Evolutionary conservation across 2,113 vertebrate genomes (phyloP).

Genomic region (Morone chrysops): DNA sequence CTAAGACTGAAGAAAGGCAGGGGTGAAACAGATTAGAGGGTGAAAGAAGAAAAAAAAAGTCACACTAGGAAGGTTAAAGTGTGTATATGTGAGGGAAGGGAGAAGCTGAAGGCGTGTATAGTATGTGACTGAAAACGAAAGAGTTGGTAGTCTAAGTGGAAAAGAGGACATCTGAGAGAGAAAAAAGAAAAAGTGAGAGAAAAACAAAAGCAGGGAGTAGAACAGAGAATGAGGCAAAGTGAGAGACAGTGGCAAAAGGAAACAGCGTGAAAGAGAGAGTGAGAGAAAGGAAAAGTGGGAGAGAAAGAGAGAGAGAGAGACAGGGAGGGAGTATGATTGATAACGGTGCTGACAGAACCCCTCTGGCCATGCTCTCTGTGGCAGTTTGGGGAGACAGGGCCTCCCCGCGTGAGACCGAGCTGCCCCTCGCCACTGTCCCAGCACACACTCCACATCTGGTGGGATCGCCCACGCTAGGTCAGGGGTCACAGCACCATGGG

Average conservation of each 20-base stretch:
- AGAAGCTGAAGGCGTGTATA: conserved; percentile 41
- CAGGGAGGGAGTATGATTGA: conserved; percentile 83
- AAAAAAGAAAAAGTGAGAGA: conserved; percentile 59
- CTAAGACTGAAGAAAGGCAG: conserved; percentile 57
- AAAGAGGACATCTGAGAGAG: conserved; percentile 59
- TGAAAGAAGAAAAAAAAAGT: conserved; percentile 47
- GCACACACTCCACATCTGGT: conserved; percentile 86
- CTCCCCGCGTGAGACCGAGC: conserved; percentile 83
- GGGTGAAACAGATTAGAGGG: conserved; percentile 67
- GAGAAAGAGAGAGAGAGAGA: conserved; percentile 56
- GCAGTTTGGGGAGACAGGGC: conserved; percentile 85
- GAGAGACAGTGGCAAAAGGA: conserved; percentile 76
- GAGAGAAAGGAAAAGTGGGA: conserved; percentile 64
- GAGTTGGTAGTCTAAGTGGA: conserved; percentile 51
- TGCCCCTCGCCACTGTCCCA: conserved; percentile 83
- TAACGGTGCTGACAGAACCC: conserved; percentile 85
- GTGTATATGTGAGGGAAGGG: conserved; percentile 41
- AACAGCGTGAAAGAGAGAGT: conserved; percentile 69
- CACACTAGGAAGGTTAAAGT: conserved; percentile 69
- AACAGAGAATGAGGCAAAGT: conserved; percentile 63
- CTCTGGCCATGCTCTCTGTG: conserved; percentile 85
- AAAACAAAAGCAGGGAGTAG: conserved; percentile 69
- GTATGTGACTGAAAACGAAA: conserved; percentile 51
- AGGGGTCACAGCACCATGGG: conserved; percentile 80
- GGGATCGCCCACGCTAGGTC: conserved; percentile 84